These are phyloP conservation scores for Meloidogyne floridensis DNA, from an alignment of 1,140 invertebrate species.

Conservation along the genomic window DNA sequence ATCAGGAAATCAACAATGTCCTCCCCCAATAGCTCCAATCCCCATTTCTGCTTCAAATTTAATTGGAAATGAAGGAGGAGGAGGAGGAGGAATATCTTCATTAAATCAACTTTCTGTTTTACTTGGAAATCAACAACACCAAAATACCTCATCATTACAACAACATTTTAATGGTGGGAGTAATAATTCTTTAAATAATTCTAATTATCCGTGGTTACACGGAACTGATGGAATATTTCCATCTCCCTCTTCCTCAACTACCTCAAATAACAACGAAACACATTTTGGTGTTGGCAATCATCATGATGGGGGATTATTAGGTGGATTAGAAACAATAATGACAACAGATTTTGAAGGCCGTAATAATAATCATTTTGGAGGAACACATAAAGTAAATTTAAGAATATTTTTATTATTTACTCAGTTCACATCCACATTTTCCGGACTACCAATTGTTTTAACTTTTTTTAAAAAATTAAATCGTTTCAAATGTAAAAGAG, in stretches of 20 bases:
- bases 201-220: conserved; percentile 49
- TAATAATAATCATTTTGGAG: background rate
- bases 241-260: conserved; percentile 50
- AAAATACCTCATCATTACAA: background rate
- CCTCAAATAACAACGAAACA: conserved; percentile 30
- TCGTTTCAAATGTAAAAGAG: too few relatives aligned
- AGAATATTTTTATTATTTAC: too few relatives aligned
- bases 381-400: background rate
- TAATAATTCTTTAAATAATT: background rate
- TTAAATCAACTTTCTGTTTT: conserved; percentile 7
- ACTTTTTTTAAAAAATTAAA: too few relatives aligned
- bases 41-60: background rate
- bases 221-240: conserved; percentile 50
- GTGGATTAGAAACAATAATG: background rate
- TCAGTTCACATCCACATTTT: too few relatives aligned
- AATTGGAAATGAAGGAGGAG: background rate
- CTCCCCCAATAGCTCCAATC: background rate
- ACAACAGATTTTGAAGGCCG: background rate
- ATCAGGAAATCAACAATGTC: background rate
- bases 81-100: conserved; percentile 1
- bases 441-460: too few relatives aligned
- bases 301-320: conserved; percentile 3
- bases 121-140: conserved; percentile 15
- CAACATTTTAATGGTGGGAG: background rate
- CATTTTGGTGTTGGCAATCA: background rate